phyloP scores from a whole-genome alignment of 2,113 vertebrate genomes.

The Dicaeum eximium region DNA sequence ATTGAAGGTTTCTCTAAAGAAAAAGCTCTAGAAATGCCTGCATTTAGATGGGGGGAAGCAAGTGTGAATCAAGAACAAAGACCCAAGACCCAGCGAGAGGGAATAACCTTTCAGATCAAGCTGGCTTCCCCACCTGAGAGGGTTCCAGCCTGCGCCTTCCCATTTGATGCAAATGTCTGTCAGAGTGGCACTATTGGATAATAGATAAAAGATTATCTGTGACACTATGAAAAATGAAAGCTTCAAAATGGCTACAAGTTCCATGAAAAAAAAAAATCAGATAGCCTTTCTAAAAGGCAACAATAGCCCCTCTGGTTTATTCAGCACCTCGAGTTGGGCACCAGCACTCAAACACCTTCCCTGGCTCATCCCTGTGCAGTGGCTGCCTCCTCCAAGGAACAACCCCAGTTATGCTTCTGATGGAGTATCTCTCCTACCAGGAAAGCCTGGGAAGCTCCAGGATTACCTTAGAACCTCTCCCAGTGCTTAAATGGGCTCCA shows the following conservation, averaged over 20 bases:
- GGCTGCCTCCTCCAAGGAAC: constrained; percentile 44
- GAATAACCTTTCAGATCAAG: constrained; percentile 75
- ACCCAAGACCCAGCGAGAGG: constrained; percentile 2
- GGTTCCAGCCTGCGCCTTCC: constrained; percentile 48
- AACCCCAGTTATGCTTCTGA: background rate
- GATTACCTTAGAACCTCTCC: accelerated
- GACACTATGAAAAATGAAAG: constrained; percentile 76
- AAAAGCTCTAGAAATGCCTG: constrained; percentile 70
- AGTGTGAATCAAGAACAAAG: constrained; percentile 70
- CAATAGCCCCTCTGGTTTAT: constrained; percentile 12
- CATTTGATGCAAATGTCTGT: constrained; percentile 76
- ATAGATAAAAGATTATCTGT: constrained; percentile 76
- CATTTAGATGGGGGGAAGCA: constrained; percentile 50
- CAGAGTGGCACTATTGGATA: constrained; percentile 68
- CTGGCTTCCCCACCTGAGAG: constrained; percentile 68
- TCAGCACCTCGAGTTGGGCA: background rate
- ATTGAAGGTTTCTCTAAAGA: constrained; percentile 66
- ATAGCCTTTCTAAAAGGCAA: constrained; percentile 56
- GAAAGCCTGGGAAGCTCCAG: background rate
- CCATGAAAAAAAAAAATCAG: constrained; percentile 21
- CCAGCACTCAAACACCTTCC: background rate
- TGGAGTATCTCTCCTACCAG: background rate
- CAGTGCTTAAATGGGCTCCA: background rate
- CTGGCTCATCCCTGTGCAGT: background rate
- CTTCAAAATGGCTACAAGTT: constrained; percentile 72